A percentile compares a stretch with the other conserved stretches of the same genome.
Evolutionary conservation across 2,888 invertebrate genomes (phyloP).

Genomic region (Pollenia angustigena): DNA sequence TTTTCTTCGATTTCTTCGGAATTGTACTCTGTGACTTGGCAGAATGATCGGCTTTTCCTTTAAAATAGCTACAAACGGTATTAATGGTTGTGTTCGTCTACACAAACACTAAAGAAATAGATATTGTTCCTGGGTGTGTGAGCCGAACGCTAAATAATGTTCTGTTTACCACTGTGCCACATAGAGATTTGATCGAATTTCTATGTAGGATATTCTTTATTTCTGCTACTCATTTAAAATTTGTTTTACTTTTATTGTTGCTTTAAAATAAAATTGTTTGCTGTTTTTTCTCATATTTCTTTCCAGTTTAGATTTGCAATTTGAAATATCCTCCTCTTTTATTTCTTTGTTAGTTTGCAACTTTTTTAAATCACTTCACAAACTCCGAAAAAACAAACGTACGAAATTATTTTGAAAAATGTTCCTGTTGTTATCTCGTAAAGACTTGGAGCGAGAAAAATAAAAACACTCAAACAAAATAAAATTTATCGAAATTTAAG

Average conservation of each 20-base stretch:
- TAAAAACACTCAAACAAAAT: slow-evolving; percentile 18
- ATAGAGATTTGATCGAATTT: not conserved
- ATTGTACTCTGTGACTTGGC: no score
- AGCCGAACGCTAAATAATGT: no score
- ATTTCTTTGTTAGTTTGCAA: slow-evolving; percentile 14
- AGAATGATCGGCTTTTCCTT: no score
- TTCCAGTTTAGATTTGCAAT: slow-evolving; percentile 41
- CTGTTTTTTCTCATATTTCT: slow-evolving; percentile 17
- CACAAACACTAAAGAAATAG: no score
- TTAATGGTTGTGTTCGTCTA: no score
- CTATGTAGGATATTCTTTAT: slow-evolving; percentile 4
- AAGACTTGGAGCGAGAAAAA: slow-evolving; percentile 32
- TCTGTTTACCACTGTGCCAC: slow-evolving; percentile 2
- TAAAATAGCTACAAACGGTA: no score
- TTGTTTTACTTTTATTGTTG: slow-evolving; percentile 20
- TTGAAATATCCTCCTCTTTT: slow-evolving; percentile 49
- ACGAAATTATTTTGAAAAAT: slow-evolving; percentile 54
- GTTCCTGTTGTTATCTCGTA: slow-evolving; percentile 59
- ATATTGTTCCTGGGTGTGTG: no score
- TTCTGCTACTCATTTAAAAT: slow-evolving; percentile 22
- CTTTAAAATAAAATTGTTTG: slow-evolving; percentile 3
- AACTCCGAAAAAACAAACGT: slow-evolving; percentile 2
- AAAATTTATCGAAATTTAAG: slow-evolving; percentile 39
- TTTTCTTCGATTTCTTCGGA: no score
- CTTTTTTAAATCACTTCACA: slow-evolving; percentile 32